phyloP scores from a whole-genome alignment of 2,888 invertebrate species.

The Nemurella pictetii region DNA sequence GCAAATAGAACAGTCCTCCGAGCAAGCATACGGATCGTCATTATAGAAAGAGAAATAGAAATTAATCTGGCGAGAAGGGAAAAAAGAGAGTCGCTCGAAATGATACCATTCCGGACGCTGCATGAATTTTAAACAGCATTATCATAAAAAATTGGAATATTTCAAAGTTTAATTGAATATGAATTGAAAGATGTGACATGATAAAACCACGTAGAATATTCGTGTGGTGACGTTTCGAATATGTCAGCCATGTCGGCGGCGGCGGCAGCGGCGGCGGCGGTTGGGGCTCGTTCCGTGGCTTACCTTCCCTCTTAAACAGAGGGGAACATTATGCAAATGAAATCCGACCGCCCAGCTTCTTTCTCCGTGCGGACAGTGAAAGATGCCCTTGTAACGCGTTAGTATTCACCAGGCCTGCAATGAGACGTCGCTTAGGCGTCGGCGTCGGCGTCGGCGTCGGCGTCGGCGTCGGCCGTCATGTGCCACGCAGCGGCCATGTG shows the following conservation, averaged over 20 bases:
- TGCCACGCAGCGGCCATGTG: neutral
- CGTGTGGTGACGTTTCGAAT: neutral
- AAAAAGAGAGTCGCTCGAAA: neutral
- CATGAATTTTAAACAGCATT: neutral
- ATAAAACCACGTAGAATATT: conserved; percentile 1
- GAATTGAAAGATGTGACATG: neutral
- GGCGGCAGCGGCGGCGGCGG: too few relatives aligned
- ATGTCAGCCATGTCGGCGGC: neutral
- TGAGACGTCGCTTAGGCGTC: conserved; percentile 4
- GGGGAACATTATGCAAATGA: neutral
- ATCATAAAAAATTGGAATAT: neutral
- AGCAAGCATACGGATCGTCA: neutral
- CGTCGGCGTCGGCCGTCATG: neutral
- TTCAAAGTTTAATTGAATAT: neutral
- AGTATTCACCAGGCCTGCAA: conserved; percentile 32
- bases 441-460: neutral
- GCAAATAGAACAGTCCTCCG: neutral
- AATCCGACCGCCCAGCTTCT: conserved; percentile 2
- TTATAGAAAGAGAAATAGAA: neutral
- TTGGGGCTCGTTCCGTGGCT: neutral
- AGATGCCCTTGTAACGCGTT: conserved; percentile 37
- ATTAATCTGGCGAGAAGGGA: neutral
- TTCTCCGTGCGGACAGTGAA: conserved; percentile 34
- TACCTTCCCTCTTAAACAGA: neutral
- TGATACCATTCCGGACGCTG: neutral